Evolutionary conservation across 1,140 invertebrate species (phyloP), one percentile per base, ranked within the genome.

Genomic region (Euwallacea similis): DNA sequence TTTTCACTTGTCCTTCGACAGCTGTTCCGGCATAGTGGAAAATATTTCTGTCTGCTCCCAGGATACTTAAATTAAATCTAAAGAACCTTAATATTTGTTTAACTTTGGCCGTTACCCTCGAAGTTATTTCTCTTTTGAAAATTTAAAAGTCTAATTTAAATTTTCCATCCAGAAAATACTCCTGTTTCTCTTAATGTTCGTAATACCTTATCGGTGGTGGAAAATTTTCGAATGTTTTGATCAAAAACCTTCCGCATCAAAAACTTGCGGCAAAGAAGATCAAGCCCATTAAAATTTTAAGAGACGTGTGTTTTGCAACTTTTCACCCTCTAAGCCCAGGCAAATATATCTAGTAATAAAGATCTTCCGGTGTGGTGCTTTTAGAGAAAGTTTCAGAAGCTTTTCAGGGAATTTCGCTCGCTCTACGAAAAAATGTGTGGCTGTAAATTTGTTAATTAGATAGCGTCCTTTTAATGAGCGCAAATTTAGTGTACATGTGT

Each of bases 211-310:
- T 33, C 21, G 21, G 21, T 33, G 21, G 21, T 33, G 21, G 21
- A 33, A 33, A 33, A 33, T 33, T 33, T 33, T 33, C 21, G 21
- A 33, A 33, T 33, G 21, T 33, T 33, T 33, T 33, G 21, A 33
- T 33, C 21, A 33, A 33, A 33, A 33, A 33, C 21, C 21, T 33
- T 33, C 21, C 21, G 21, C 21, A 33, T 33, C 21, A 33, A 33
- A 33, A 33, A 33, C 21, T 33, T 33, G 21, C 4, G 21, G 21
- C 21, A 33, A 33, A 33, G 21, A 15, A 33, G 21, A 33, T 33
- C 21, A 33, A 33, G 59, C 59, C 59, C 59, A 61, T 61, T 61
- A 61, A 61, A 61, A 61, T n/a, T 61, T 61, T 42, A 61, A 44
- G 21, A 44, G 59, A 61, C 11, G 42, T 61, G 43, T 61, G 33